Evolutionary conservation across 2,797 vertebrate genomes (phyloP).

Genomic region (Coregonus sp.): DNA sequence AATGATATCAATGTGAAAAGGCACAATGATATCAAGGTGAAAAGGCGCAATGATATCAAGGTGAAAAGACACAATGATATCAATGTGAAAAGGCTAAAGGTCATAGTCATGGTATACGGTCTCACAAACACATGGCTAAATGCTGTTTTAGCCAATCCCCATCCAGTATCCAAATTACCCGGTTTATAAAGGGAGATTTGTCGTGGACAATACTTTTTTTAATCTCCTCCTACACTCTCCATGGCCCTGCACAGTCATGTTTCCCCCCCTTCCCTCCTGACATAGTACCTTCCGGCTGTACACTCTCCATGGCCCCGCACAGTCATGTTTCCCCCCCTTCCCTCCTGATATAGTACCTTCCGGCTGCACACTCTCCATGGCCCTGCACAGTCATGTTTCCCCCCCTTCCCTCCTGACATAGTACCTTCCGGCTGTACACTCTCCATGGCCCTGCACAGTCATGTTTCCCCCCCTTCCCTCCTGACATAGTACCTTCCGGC

Average conservation of each 20-base stretch:
- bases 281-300: too few species aligned
- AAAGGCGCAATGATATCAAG: too few species aligned
- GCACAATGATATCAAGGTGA: too few species aligned
- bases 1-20: too few species aligned
- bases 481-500: conserved; percentile 57
- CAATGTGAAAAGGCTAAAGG: too few species aligned
- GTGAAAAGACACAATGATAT: too few species aligned
- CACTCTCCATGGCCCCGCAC: too few species aligned
- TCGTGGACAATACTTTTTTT: conserved; percentile 24
- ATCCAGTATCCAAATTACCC: too few species aligned
- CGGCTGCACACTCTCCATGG: too few species aligned
- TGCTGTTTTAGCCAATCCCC: too few species aligned
- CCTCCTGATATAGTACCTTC: background rate
- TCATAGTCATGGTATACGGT: too few species aligned
- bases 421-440: conserved; percentile 42
- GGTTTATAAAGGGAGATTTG: background rate
- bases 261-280: conserved; percentile 7
- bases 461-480: background rate
- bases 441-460: conserved; percentile 13
- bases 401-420: conserved; percentile 29
- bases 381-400: conserved; percentile 21
- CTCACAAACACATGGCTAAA: too few species aligned
- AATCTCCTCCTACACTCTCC: conserved; percentile 26
- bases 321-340: conserved; percentile 23
- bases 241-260: conserved; percentile 25